These are phyloP conservation scores for Gymnoscopelus braueri DNA, from an alignment of 2,797 vertebrate genomes.

Conservation along the genomic window DNA sequence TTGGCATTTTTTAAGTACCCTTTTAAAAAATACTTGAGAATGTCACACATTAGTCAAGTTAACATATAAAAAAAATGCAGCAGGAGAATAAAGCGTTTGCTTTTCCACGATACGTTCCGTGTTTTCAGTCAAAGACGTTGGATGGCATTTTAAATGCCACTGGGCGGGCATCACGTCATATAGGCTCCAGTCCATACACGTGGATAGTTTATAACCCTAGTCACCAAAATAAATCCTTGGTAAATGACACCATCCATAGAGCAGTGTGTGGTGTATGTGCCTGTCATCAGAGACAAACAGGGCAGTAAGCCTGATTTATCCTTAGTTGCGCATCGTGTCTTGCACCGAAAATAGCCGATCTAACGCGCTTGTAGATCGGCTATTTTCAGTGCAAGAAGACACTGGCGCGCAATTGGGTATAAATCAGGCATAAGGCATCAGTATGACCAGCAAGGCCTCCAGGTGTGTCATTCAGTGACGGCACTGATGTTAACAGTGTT, in stretches of 20 bases:
- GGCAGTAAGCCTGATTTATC: constrained; percentile 18
- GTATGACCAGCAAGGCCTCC: constrained; percentile 47
- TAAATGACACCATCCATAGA: constrained; percentile 60
- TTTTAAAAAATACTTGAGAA: constrained; percentile 50
- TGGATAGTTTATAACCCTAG: constrained; percentile 48
- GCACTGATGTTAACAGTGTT: constrained; percentile 24
- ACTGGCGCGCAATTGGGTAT: too few relatives aligned
- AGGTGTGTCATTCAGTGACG: constrained; percentile 38
- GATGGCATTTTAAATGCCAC: constrained; percentile 57
- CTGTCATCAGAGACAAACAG: constrained; percentile 75
- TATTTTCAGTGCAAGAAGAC: too few relatives aligned
- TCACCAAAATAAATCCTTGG: constrained; percentile 72
- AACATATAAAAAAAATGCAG: constrained; percentile 58
- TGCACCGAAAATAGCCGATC: too few relatives aligned
- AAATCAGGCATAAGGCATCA: constrained; percentile 74
- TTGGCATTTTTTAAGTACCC: constrained; percentile 67
- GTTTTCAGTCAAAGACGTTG: constrained; percentile 52
- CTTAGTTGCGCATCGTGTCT: too few relatives aligned
- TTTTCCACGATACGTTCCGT: too few relatives aligned
- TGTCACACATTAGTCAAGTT: constrained; percentile 59
- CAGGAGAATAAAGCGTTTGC: constrained; percentile 28
- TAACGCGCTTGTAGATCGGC: too few relatives aligned
- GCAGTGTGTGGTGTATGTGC: constrained; percentile 66
- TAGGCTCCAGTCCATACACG: constrained; percentile 56
- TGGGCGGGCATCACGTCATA: constrained; percentile 64